Conservation (phyloP, 2,888 invertebrate genomes). For the Mayetiola destructor region DNA sequence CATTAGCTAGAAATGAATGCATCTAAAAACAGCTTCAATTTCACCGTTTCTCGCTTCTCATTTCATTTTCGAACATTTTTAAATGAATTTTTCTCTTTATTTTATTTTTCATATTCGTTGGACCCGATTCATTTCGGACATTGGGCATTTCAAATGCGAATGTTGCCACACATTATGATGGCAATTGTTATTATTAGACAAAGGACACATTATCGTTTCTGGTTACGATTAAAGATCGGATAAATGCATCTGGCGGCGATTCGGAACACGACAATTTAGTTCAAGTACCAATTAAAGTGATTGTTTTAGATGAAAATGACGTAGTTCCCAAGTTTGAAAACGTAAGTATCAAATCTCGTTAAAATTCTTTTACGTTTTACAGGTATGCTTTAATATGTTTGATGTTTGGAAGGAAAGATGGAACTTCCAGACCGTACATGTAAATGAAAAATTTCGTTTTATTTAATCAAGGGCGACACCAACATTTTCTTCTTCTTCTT, state of each 20-base stretch:
- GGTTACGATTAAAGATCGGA: constrained; percentile 67
- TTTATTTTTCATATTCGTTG: background rate
- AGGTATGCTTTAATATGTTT: background rate
- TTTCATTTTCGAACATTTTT: background rate
- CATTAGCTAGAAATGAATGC: background rate
- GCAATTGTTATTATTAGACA: constrained; percentile 39
- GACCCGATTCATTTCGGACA: background rate
- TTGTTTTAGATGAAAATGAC: constrained; percentile 78
- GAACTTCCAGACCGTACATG: too few relatives aligned
- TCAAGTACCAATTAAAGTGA: constrained; percentile 62
- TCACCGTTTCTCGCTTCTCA: background rate
- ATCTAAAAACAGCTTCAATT: background rate
- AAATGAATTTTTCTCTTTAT: background rate
- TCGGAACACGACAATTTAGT: constrained; percentile 56
- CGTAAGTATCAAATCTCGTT: constrained; percentile 37
- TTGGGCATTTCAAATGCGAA: background rate
- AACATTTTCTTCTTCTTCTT: too few relatives aligned
- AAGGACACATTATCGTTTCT: constrained; percentile 65
- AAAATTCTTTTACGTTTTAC: background rate
- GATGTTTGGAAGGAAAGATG: too few relatives aligned
- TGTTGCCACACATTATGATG: background rate
- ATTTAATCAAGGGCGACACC: too few relatives aligned
- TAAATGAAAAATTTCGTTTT: too few relatives aligned
- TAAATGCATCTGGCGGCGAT: constrained; percentile 38
- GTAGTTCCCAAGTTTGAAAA: constrained; percentile 67